Percentiles rank a stretch among this genome's conserved stretches.
phyloP scores from a whole-genome alignment of 1,140 invertebrate species.

The Lasioglossum baleicum region DNA sequence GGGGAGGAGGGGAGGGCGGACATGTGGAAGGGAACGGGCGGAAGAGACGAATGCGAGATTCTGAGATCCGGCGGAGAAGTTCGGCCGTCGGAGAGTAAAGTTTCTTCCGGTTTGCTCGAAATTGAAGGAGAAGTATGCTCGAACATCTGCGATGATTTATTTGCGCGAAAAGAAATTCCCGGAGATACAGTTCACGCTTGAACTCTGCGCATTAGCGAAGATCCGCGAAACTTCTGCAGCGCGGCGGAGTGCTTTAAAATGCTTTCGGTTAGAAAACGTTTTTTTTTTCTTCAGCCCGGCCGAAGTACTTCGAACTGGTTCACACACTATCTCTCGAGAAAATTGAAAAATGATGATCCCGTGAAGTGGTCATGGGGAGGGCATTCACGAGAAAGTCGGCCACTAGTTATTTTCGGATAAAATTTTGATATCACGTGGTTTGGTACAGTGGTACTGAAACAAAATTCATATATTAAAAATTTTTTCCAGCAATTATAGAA shows the following conservation, averaged over 20 bases:
- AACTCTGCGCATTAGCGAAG: conserved; percentile 8
- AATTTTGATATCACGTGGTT: too few relatives aligned
- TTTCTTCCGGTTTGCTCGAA: background rate
- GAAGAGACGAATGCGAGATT: conserved; percentile 4
- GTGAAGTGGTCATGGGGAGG: too few relatives aligned
- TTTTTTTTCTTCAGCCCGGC: background rate
- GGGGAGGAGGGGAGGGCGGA: too few relatives aligned
- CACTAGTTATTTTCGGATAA: too few relatives aligned
- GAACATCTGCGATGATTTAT: conserved; percentile 19
- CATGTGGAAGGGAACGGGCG: background rate
- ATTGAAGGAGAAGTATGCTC: conserved; percentile 13
- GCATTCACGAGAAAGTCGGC: too few relatives aligned
- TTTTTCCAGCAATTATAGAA: too few relatives aligned
- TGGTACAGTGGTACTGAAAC: too few relatives aligned
- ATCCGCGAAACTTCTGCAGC: background rate
- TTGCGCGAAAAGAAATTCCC: conserved; percentile 7
- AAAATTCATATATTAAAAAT: too few relatives aligned
- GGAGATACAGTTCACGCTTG: conserved; percentile 6
- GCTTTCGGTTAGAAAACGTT: background rate
- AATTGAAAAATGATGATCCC: background rate
- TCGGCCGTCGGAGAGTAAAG: background rate
- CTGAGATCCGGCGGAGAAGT: background rate
- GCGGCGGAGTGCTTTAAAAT: background rate
- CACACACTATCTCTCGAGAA: background rate
- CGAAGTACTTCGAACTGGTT: background rate